phyloP scores from a whole-genome alignment of 1,140 invertebrate species.

The Lordiphosa stackelbergi region DNA sequence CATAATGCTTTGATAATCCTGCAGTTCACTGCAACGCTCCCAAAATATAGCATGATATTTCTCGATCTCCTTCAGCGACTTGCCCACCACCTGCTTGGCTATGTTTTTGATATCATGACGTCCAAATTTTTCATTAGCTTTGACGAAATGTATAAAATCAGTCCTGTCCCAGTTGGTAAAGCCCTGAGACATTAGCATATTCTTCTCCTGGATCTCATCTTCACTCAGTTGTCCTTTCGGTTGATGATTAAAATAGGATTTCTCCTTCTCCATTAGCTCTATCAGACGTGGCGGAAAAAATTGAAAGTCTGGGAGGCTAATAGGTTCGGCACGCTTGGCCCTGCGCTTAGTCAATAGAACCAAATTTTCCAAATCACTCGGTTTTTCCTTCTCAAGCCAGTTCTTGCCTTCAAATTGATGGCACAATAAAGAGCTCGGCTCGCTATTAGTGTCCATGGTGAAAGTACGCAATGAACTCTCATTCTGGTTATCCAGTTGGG shows the following conservation, averaged over 20 bases:
- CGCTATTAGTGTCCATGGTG: constrained; percentile 92
- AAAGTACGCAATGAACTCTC: constrained; percentile 96
- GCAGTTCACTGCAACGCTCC: constrained; percentile 97
- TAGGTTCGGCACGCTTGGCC: constrained; percentile 99
- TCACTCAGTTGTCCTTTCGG: constrained; percentile 95
- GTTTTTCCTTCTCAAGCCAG: constrained; percentile 92
- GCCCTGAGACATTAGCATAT: constrained; percentile 91
- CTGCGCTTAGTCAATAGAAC: constrained; percentile 99
- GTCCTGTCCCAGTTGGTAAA: constrained; percentile 96
- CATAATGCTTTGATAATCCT: constrained; percentile 97
- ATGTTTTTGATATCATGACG: constrained; percentile 98
- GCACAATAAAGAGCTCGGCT: constrained; percentile 84
- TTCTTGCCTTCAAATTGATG: constrained; percentile 98
- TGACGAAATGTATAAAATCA: constrained; percentile 99
- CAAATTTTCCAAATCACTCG: constrained; percentile 92
- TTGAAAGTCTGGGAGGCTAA: constrained; percentile 97
- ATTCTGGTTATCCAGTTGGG: constrained; percentile 92
- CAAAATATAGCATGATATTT: constrained; percentile 99
- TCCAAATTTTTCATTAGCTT: constrained; percentile 98
- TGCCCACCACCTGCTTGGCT: constrained; percentile 97
- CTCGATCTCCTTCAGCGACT: constrained; percentile 96
- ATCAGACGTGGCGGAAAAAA: constrained; percentile 98
- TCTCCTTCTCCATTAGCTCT: constrained; percentile 98
- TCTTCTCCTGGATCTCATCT: constrained; percentile 94
- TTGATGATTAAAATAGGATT: constrained; percentile 95